Percentiles rank a stretch among this genome's conserved stretches.
Conservation (phyloP, 2,113 vertebrate genomes). For the Leuciscus idus region DNA sequence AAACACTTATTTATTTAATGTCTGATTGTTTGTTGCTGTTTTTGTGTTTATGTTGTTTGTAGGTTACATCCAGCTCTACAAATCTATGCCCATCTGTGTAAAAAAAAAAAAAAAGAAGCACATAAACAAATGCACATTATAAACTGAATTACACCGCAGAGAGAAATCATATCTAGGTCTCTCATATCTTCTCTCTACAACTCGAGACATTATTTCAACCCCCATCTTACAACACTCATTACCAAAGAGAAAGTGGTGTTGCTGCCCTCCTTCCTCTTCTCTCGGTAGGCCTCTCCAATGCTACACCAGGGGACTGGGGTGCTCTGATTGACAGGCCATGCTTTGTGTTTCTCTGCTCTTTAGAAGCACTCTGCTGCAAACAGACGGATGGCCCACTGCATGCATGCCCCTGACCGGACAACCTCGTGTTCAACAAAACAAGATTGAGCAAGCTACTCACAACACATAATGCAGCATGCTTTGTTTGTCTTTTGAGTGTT, state of each 20-base stretch:
- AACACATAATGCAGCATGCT: slow-evolving; percentile 4
- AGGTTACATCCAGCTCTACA: too few relatives aligned
- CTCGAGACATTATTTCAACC: neutral
- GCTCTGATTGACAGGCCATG: slow-evolving; percentile 49
- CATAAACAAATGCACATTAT: neutral
- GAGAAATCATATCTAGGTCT: neutral
- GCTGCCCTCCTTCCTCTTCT: slow-evolving; percentile 31
- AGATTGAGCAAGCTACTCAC: slow-evolving; percentile 12
- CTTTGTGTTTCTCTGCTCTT: slow-evolving; percentile 42
- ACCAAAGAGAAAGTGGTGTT: slow-evolving; percentile 30
- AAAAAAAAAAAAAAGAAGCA: neutral
- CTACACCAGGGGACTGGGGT: slow-evolving; percentile 13
- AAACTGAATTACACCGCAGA: neutral
- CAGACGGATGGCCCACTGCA: slow-evolving; percentile 25
- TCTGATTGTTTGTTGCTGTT: too few relatives aligned
- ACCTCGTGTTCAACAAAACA: slow-evolving; percentile 34
- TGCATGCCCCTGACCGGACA: slow-evolving; percentile 37
- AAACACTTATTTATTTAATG: too few relatives aligned
- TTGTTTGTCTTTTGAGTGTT: slow-evolving; percentile 12
- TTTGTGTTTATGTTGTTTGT: too few relatives aligned
- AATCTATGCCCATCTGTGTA: too few relatives aligned
- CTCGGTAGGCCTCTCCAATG: slow-evolving; percentile 38
- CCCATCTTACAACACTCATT: slow-evolving; percentile 18
- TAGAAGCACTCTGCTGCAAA: slow-evolving; percentile 32
- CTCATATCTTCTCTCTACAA: neutral